Evolutionary conservation across 2,888 invertebrate species (phyloP), one percentile per base, ranked within the genome.

Genomic region (Xestia ashworthii): DNA sequence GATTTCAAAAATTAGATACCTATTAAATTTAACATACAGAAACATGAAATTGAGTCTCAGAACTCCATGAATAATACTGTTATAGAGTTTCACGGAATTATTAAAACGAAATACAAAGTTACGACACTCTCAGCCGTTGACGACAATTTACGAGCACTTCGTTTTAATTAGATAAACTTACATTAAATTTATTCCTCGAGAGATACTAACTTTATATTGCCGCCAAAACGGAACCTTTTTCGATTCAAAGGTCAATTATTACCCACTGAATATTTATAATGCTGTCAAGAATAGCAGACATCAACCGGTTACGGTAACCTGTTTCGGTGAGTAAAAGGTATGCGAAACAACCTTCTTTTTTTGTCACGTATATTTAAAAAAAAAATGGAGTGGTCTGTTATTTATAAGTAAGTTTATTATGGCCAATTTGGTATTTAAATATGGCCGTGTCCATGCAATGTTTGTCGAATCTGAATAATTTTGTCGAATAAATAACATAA

Each of bases 191-290:
- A 87, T 85, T 78, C 72, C 60, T 83, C 74, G 74, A 66, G 48
- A 75, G 55, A 77, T 80, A 80, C 62, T 74, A 74, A 75, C 76
- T 82, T 85, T 77, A 77, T 76, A 55, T 78, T 72, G 71, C 67
- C 50, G 74, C 77, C 88, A 91, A 92, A 92, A 90, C 88, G 88
- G 92, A 91, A 91, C 90, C 88, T 91, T 90, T 90, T 89, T 91
- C 87, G 90, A 91, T 91, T 89, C 86, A 93, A 93, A 94, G 93
- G 93, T 93, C 93, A 93, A 93, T 93, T 93, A 92, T 93, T 93
- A 92, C 89, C 89, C 86, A 89, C 89, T 91, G 92, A 93, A 94
- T 94, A 94, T 95, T 94, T 93, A 94, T 92, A 91, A 92, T 83
- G 91, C 89, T 89, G 91, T 90, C 90, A 91, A 92, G 91, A 93